Base-by-base conservation (phyloP, 1,140 invertebrate species). In the Odontomachus brunneus region DNA sequence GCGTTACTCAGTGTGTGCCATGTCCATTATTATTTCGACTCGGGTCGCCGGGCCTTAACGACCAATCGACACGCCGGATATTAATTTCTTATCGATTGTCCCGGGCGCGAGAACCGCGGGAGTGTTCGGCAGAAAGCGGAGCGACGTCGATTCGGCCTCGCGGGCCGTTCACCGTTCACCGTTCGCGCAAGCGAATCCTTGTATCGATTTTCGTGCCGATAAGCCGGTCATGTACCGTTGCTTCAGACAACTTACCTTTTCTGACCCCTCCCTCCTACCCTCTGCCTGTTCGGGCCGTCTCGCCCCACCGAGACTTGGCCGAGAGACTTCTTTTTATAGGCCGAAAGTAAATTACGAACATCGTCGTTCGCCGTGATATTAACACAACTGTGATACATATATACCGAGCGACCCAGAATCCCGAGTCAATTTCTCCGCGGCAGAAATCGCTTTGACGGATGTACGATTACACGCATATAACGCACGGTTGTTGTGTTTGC, bases 71-170 rank as follows among this genome's bases (percentile, higher is more conserved):
- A 86, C 86, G 86, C 85, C 87, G 88, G 90, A 93, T 93, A 94
- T 93, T 93, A 93, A 94, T 93, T 93, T 89, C 90, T 93, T 93
- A 93, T 93, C 92, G 91, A 94, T 92, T 88, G 82, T 67, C 74
- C 60, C 11, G 26, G 14, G 57, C 44, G 49, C 44, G 33, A 57
- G 62, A 48, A 48, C 48, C 67, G 24, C 24, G 33, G 29, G 55
- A 69, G 75, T 71, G 82, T 78, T 65, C 48, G 60, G 75, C 75
- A 44, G 51, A 83, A 48, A 83, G 26, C 57, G 4, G 19, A 29
- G 55, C 69, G 55, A 60, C 65, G 33, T 14, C 63, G 26, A n/a
- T 59, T 48, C 38, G 60, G 48, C 38, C 11, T 44, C 60, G n/a
- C 59, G 38, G 53, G 44, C 2, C 22, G 51, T 19, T 60, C 73